Evolutionary conservation across 2,113 vertebrate genomes (phyloP).

Genomic region (Mus pahari): DNA sequence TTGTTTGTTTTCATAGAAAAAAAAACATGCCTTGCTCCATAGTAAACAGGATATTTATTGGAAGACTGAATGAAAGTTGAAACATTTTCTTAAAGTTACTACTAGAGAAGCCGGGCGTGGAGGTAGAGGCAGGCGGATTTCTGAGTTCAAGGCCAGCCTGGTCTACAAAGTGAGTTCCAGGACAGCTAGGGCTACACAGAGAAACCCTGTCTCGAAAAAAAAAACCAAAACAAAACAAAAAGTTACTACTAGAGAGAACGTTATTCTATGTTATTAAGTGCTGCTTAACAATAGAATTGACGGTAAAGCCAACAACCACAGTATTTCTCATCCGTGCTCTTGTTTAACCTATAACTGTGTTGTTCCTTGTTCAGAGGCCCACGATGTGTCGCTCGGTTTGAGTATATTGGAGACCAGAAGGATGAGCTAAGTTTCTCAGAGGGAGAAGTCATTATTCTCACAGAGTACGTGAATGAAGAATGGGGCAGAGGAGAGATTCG

Average conservation of each 20-base stretch:
- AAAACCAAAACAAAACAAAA: too few relatives aligned
- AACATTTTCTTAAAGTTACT: too few relatives aligned
- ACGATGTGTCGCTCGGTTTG: conserved; percentile 93
- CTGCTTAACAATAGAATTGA: not conserved
- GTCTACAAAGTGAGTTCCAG: too few relatives aligned
- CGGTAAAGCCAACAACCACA: not conserved
- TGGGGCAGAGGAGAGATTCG: conserved; percentile 94
- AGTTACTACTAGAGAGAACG: not conserved
- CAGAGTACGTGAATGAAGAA: conserved; percentile 92
- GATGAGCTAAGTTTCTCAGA: conserved; percentile 95
- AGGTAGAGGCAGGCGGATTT: too few relatives aligned
- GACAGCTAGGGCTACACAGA: too few relatives aligned
- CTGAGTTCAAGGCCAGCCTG: too few relatives aligned
- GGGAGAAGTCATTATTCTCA: conserved; percentile 93
- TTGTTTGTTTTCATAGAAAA: not conserved
- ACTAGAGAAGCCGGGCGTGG: too few relatives aligned
- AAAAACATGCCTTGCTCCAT: not conserved
- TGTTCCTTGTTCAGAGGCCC: conserved; percentile 88
- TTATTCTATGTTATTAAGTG: not conserved
- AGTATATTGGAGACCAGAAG: conserved; percentile 93
- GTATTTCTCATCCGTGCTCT: too few relatives aligned
- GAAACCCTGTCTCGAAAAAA: too few relatives aligned
- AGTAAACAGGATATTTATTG: conserved; percentile 32
- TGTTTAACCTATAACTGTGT: conserved; percentile 41
- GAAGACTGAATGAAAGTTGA: conserved; percentile 6